Percentiles rank a stretch among this genome's conserved stretches.
phyloP scores from a whole-genome alignment of 2,113 vertebrate genomes.

The Oostethus manadensis region DNA sequence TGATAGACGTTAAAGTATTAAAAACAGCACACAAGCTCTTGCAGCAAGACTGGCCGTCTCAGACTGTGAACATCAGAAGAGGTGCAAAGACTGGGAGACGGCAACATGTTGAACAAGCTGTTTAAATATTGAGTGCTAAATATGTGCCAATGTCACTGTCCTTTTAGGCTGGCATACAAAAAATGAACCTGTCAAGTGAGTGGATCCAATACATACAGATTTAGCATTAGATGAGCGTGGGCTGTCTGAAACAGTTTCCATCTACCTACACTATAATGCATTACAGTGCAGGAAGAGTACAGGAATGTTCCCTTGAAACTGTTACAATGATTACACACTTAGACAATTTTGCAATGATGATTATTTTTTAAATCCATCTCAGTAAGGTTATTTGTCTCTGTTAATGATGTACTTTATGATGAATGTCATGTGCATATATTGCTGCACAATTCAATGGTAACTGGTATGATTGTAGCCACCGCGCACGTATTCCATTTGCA shows the following conservation, averaged over 20 bases:
- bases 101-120: neutral
- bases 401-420: neutral
- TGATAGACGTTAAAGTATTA: neutral
- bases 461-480: slow-evolving; percentile 19
- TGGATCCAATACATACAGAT: too few species aligned
- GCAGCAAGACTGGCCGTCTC: neutral
- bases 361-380: too few species aligned
- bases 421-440: neutral
- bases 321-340: too few species aligned
- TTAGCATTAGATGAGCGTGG: too few species aligned
- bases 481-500: slow-evolving; percentile 57
- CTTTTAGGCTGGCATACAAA: neutral
- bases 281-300: too few species aligned
- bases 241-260: too few species aligned
- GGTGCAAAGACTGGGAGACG: neutral
- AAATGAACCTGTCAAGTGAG: too few species aligned
- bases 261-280: too few species aligned
- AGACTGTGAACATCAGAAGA: neutral
- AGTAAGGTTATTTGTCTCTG: neutral
- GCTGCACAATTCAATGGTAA: slow-evolving; percentile 1
- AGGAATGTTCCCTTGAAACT: too few species aligned
- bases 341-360: too few species aligned
- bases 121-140: neutral
- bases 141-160: neutral
- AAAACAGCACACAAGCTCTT: neutral